phyloP scores from a whole-genome alignment of 2,888 invertebrate species.

The Hemistola chrysoprasaria region DNA sequence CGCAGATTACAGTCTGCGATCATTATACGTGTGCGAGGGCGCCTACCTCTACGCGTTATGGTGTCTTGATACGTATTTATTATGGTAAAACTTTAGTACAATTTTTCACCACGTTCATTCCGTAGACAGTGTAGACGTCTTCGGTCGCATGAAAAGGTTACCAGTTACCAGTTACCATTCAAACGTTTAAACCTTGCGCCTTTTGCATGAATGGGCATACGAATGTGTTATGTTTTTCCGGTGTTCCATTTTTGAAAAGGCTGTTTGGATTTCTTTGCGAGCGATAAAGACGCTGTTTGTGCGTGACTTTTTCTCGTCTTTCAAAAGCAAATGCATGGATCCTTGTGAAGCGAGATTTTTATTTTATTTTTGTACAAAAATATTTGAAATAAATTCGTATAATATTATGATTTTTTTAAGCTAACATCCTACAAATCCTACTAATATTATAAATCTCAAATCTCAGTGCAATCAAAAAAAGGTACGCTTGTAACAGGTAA shows the following conservation, averaged over 20 bases:
- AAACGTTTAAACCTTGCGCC: constrained; percentile 71
- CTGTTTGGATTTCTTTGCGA: constrained; percentile 58
- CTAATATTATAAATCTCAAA: no score
- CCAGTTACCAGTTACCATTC: constrained; percentile 49
- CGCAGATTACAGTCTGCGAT: no score
- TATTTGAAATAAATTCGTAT: no score
- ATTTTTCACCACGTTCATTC: constrained; percentile 52
- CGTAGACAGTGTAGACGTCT: constrained; percentile 29
- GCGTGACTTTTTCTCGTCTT: constrained; percentile 18
- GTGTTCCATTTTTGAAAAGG: constrained; percentile 64
- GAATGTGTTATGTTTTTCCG: constrained; percentile 68
- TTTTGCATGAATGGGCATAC: constrained; percentile 70
- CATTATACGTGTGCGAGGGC: no score
- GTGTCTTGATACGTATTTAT: no score
- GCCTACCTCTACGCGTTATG: constrained; percentile 54
- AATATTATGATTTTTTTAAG: no score
- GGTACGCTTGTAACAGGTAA: no score
- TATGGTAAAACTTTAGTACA: constrained; percentile 56
- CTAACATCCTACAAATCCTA: no score
- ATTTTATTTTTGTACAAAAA: no score
- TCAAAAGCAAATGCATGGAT: no score
- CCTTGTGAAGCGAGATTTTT: no score
- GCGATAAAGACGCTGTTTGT: constrained; percentile 37
- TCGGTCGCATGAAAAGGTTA: constrained; percentile 65
- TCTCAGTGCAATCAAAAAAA: no score